Conservation (phyloP, 2,113 vertebrate genomes). For the Aspidoscelis tigris region DNA sequence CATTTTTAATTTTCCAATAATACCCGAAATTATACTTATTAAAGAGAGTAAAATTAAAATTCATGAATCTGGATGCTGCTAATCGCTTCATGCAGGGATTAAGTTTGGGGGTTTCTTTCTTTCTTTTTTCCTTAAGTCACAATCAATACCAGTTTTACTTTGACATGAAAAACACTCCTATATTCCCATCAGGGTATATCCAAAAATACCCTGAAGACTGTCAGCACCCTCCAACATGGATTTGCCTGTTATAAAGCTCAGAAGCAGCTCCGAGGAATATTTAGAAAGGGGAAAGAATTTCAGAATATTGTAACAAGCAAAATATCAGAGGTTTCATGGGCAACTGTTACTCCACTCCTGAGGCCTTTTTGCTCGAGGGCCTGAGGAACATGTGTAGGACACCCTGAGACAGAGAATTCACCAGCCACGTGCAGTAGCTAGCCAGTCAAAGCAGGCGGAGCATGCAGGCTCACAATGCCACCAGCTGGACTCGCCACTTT, state of each 20-base stretch:
- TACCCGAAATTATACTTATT: constrained; percentile 66
- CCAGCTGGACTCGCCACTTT: no score
- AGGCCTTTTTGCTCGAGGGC: no score
- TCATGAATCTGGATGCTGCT: constrained; percentile 63
- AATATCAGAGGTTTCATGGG: no score
- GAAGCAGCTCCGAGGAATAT: constrained; percentile 31
- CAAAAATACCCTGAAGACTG: constrained; percentile 52
- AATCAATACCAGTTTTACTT: constrained; percentile 61
- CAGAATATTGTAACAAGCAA: background rate
- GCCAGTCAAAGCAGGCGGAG: no score
- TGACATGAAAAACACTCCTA: constrained; percentile 59
- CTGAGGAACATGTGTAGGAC: no score
- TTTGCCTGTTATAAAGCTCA: background rate
- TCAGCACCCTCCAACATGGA: constrained; percentile 40
- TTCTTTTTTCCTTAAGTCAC: background rate
- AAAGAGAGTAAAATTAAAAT: constrained; percentile 65
- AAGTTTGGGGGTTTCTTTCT: background rate
- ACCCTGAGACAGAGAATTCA: no score
- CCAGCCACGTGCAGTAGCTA: no score
- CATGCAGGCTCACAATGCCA: no score
- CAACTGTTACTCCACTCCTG: no score
- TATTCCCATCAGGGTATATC: constrained; percentile 45
- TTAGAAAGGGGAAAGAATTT: background rate
- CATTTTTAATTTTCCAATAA: constrained; percentile 56
- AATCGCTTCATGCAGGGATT: constrained; percentile 55